These are phyloP conservation scores for Arctopsyche grandis DNA, from an alignment of 1,140 invertebrate species.

Conservation along the genomic window DNA sequence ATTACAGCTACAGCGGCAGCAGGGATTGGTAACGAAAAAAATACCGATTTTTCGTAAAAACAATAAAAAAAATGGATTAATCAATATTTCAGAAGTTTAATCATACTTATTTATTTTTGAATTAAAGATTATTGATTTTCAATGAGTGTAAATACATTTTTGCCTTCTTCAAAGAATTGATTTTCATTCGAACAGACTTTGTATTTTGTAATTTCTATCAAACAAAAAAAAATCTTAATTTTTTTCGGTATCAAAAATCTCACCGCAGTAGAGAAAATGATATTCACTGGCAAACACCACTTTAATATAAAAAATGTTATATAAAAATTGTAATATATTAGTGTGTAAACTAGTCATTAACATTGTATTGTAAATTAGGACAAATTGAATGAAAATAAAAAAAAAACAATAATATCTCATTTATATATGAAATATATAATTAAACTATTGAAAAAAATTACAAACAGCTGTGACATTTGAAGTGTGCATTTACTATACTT, in stretches of 20 bases:
- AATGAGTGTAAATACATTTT: background rate
- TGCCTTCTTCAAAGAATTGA: background rate
- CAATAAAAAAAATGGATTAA: background rate
- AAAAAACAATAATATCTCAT: constrained; percentile 53
- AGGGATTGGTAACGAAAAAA: constrained; percentile 42
- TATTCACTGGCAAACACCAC: constrained; percentile 56
- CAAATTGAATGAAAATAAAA: constrained; percentile 49
- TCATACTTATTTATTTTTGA: no score
- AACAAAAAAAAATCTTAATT: constrained; percentile 30
- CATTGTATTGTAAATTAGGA: constrained; percentile 41
- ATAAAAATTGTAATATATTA: constrained; percentile 53
- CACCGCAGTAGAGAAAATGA: constrained; percentile 51
- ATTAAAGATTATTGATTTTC: constrained; percentile 24
- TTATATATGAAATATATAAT: constrained; percentile 31
- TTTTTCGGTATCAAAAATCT: constrained; percentile 48
- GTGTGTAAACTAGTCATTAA: constrained; percentile 40
- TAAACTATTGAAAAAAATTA: constrained; percentile 32
- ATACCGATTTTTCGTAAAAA: constrained; percentile 25
- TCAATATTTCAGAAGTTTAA: background rate
- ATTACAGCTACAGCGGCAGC: constrained; percentile 52
- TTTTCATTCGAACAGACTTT: constrained; percentile 8
- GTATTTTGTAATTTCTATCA: background rate
- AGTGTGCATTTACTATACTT: constrained; percentile 44
- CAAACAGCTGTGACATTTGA: constrained; percentile 51
- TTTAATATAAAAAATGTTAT: constrained; percentile 54